Evolutionary conservation across 2,113 vertebrate species (phyloP).

Genomic region (Stercorarius parasiticus): DNA sequence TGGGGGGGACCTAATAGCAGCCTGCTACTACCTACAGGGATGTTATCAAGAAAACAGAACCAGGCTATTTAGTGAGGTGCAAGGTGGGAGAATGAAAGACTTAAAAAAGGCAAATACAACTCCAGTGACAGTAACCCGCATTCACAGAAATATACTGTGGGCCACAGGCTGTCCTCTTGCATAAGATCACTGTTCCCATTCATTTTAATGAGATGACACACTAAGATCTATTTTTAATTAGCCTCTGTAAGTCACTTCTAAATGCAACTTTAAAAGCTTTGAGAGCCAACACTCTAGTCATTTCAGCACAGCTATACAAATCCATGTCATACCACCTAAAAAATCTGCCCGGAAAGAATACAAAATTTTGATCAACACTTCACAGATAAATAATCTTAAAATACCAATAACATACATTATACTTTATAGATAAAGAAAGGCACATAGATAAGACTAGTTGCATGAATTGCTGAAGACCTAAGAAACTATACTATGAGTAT

Average conservation of each 20-base stretch:
- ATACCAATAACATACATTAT: not conserved
- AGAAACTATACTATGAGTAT: not conserved
- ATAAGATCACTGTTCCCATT: conserved; percentile 18
- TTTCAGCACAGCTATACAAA: conserved; percentile 7
- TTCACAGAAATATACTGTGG: not conserved
- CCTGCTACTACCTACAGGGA: not conserved
- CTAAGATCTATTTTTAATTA: conserved; percentile 52
- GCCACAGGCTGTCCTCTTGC: not conserved
- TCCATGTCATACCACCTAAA: not conserved
- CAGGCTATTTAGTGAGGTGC: not conserved
- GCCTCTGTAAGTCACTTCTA: not conserved
- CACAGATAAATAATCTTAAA: not conserved
- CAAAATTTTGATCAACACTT: not conserved
- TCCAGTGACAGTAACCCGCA: not conserved
- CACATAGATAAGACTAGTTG: not conserved
- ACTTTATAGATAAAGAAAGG: not conserved
- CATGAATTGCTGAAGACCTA: not conserved
- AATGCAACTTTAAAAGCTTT: not conserved
- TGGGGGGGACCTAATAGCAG: not conserved
- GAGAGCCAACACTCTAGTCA: conserved; percentile 3
- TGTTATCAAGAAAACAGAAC: not conserved
- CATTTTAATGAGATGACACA: conserved; percentile 59
- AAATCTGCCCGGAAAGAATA: not conserved
- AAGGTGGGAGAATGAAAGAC: not conserved
- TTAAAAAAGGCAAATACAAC: not conserved